Evolutionary conservation across 2,888 invertebrate genomes (phyloP).

Genomic region (Ormia ochracea): DNA sequence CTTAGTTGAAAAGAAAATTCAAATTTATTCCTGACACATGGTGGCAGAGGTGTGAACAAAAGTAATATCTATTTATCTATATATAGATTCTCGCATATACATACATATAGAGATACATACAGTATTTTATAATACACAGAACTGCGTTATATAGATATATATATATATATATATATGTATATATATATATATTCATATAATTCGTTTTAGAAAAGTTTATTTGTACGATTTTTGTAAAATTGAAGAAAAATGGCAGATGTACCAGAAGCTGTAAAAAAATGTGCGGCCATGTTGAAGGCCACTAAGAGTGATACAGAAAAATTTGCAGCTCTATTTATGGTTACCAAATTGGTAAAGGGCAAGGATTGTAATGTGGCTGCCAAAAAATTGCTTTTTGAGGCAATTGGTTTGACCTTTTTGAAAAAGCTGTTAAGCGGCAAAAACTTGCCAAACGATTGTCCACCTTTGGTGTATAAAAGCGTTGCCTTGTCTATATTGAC

Average conservation of each 20-base stretch:
- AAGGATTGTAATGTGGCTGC: constrained; percentile 87
- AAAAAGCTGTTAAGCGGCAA: constrained; percentile 86
- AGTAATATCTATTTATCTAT: constrained; percentile 55
- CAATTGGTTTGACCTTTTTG: constrained; percentile 91
- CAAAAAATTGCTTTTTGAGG: constrained; percentile 90
- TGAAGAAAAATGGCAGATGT: constrained; percentile 76
- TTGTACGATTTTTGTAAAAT: background rate
- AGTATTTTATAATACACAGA: constrained; percentile 36
- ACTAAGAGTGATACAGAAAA: constrained; percentile 92
- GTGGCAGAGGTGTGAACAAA: constrained; percentile 49
- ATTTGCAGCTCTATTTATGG: constrained; percentile 93
- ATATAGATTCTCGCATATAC: constrained; percentile 45
- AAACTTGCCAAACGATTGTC: constrained; percentile 90
- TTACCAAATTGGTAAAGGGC: constrained; percentile 91
- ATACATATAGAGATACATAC: constrained; percentile 57
- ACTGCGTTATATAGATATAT: too few relatives aligned
- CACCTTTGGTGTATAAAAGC: constrained; percentile 92
- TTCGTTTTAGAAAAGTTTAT: background rate
- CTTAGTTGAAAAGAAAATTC: constrained; percentile 4
- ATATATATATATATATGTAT: too few relatives aligned
- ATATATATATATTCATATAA: constrained; percentile 26
- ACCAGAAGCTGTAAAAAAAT: constrained; percentile 90
- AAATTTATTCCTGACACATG: constrained; percentile 3
- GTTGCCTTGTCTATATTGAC: constrained; percentile 92
- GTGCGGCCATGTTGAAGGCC: constrained; percentile 86